Evolutionary conservation across 2,113 vertebrate genomes (phyloP), one percentile per base, ranked within the genome.

Genomic region (Morone saxatilis): DNA sequence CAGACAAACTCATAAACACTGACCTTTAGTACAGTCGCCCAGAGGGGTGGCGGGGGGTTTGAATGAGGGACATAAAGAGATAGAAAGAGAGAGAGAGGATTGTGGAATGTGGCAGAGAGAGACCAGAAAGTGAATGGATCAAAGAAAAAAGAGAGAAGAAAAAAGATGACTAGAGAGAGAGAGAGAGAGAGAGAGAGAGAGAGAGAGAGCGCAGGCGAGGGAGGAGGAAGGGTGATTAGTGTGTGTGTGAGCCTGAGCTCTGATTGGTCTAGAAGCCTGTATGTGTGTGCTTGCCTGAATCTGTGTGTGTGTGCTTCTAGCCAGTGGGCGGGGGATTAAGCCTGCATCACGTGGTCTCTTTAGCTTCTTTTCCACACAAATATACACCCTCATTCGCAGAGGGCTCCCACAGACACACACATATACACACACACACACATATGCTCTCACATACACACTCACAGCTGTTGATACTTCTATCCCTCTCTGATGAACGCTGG

Each of bases 331-430:
- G 92, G 75, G 89, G 92, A 94, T 94, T 94, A 94, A 83, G 81
- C 76, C 70, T 50, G 57, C 25, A 8, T 94, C 94, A 94, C 92
- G 90, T 94, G 94, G 89, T 92, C 10, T 31, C 89, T 91, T 93
- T 92, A 94, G 93, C 94, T 93, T 91, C 94, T 93, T 93, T 93
- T 91, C 83, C 83, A 86, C 94, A 94, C 85, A 90, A 86, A 89
- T 88, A 87, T 89, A 88, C 85, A 78, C 84, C 81, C 84, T 72
- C 85, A 84, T 76, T 92, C 13, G 73, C 83, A 45, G 71, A 81
- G 78, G 41, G 8, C 73, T 66, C 84, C 76, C 75, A 53, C 40
- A 68, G 60, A 66, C 20, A 85, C 76, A 77, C 75, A 85, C 13
- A 90, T 47, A 85, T 84, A 91, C 79, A 83, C 91, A 81, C 91